Evolutionary conservation across 2,888 invertebrate genomes (phyloP).

Genomic region (Hirtodrosophila histrioides): DNA sequence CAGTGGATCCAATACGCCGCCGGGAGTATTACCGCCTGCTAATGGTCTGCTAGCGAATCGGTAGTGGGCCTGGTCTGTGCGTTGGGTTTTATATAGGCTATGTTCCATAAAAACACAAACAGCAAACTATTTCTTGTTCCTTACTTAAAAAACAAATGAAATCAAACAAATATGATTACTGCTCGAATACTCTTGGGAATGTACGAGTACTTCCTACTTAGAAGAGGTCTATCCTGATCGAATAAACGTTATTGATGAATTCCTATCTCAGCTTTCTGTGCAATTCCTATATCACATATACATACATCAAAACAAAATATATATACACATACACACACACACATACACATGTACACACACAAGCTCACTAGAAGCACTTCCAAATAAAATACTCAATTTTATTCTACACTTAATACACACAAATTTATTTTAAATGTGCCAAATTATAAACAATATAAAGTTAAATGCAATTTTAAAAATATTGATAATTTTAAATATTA

Average conservation of each 20-base stretch:
- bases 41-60: conserved; percentile 83
- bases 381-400: conserved; percentile 76
- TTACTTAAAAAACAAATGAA: conserved; percentile 57
- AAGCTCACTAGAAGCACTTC: conserved; percentile 63
- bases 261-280: conserved; percentile 81
- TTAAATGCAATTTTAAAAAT: conserved; percentile 36
- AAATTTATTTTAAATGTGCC: conserved; percentile 80
- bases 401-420: conserved; percentile 47
- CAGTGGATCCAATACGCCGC: conserved; percentile 66
- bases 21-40: conserved; percentile 80
- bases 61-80: conserved; percentile 63
- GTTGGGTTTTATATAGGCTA: conserved; percentile 31
- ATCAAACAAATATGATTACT: conserved; percentile 39
- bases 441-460: conserved; percentile 56
- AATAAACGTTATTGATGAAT: conserved; percentile 68
- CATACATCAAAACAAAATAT: conserved; percentile 35
- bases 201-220: conserved; percentile 8
- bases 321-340: conserved; percentile 11
- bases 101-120: conserved; percentile 31
- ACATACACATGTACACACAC: conserved; percentile 29
- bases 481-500: conserved; percentile 35
- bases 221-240: conserved; percentile 35
- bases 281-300: conserved; percentile 72
- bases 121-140: conserved; percentile 77
- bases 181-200: conserved; percentile 54